phyloP scores from a whole-genome alignment of 2,888 invertebrate species.

The Pogonocherus hispidulus region DNA sequence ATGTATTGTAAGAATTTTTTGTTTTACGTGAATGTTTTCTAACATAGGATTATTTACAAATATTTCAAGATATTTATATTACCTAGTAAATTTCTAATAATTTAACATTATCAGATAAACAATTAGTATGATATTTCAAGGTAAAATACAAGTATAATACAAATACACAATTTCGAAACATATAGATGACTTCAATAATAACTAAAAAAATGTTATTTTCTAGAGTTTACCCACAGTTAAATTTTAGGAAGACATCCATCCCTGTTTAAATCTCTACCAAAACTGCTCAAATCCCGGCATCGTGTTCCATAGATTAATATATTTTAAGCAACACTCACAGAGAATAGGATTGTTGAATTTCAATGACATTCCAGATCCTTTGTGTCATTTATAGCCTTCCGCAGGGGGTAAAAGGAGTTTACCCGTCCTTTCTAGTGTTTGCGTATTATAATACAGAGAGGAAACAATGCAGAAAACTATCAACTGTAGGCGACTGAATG shows the following conservation, averaged over 20 bases:
- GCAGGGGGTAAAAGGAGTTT: neutral
- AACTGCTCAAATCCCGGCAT: neutral
- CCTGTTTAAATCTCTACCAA: neutral
- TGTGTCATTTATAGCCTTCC: conserved; percentile 5
- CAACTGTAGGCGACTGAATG: conserved; percentile 6
- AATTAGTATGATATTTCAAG: too few species aligned
- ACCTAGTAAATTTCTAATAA: too few species aligned
- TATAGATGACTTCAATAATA: too few species aligned
- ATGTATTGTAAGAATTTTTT: too few species aligned
- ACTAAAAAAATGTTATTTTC: neutral
- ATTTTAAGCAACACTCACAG: neutral
- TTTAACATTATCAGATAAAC: too few species aligned
- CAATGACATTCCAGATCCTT: conserved; percentile 9
- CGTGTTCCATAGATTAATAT: conserved; percentile 17
- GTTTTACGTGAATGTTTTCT: too few species aligned
- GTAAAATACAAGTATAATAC: too few species aligned
- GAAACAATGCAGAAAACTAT: conserved; percentile 8
- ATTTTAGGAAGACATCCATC: neutral
- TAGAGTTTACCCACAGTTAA: neutral
- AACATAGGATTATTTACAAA: too few species aligned
- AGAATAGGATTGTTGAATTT: conserved; percentile 7
- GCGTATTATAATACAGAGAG: neutral
- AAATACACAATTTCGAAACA: too few species aligned
- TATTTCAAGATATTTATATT: too few species aligned
- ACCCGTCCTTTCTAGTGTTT: neutral